Evolutionary conservation across 2,888 invertebrate genomes (phyloP), one percentile per base, ranked within the genome.

Genomic region (Cryptops parisi): DNA sequence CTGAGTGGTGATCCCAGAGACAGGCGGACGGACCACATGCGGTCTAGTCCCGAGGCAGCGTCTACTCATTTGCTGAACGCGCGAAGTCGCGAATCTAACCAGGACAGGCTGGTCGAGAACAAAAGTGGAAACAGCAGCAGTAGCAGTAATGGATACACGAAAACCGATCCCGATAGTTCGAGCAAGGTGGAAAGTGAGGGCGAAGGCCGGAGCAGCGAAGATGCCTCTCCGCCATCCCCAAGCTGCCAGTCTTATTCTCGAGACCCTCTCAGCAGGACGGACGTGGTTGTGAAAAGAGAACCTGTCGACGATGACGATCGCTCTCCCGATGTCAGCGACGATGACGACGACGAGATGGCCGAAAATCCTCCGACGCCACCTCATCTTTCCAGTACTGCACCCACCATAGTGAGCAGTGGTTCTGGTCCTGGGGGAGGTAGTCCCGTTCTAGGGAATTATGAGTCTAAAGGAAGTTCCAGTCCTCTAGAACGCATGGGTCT

Each of bases 391-490:
- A 33, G 15, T 33, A 33, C 33, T 15, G 15, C 33, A 6, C 33
- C 33, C 76, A 86, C 49, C 86, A 85, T n/a, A 46, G 5, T n/a
- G 6, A 9, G 9, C 33, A 9, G 9, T 15, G 49, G 15, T 19
- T 23, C 87, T 66, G 82, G 84, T 51, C 87, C 87, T 62, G 84
- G 85, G n/a, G 24, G 15, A 22, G 47, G 24, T 5, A n/a, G 47
- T 46, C 19, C 26, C 19, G 15, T 26, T 19, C 33, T 15, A n/a
- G 33, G 15, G 17, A 4, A 15, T 5, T 12, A 12, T n/a, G 27
- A n/a, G 9, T 33, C 38, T 6, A 46, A 33, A n/a, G 33, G 17
- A 5, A 5, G 9, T 26, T 9, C 48, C 12, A 15, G 4, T 6
- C 48, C n/a, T 48, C 33, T 48, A 6, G 26, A 25, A 15, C 47